Base-by-base conservation (phyloP, 2,888 invertebrate species). In the Epinotia bilunana region DNA sequence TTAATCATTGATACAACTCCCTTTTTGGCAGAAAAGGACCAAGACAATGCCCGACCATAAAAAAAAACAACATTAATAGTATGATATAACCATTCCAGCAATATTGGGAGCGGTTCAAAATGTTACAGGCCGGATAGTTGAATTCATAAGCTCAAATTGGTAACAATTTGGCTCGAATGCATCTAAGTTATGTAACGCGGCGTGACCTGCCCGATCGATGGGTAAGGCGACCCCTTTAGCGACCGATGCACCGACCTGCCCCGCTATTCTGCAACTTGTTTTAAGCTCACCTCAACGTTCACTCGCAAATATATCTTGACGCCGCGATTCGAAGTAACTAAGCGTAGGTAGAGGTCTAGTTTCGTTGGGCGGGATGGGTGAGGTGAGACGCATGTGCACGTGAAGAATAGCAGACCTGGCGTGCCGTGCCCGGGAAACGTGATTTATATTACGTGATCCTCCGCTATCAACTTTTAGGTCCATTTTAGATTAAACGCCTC, bases 171-270 rank as follows among this genome's bases (percentile, higher is more conserved):
- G 88, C 87, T 87, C 84, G 85, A 83, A 83, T 87, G 86, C 87
- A 75, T 71, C 67, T 72, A 63, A 77, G 80, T 78, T 78, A 79
- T 80, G 82, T 79, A 79, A 80, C 78, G 80, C 87, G 64, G 73
- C 70, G 71, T 71, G 88, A 87, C 88, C 88, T 83, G 87, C 80
- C 82, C 83, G 91, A 93, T 93, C 93, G 92, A 93, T 93, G 74
- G 73, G 67, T 71, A 71, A 70, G 81, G 80, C 89, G 93, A 93
- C 93, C 93, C 88, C 90, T 88, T 93, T 93, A 87, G 86, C 88
- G 93, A 89, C 86, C 93, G 87, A 90, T 93, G 93, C 93, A 93
- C 93, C 90, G 87, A 87, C 87, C 87, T 82, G 87, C 88, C 90
- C 87, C 33, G 6, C 6, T 33, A 33, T 33, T 33, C 6, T 7